phyloP scores from a whole-genome alignment of 37 sponge, comb jelly and placozoan species.

The Eunapius fragilis region DNA sequence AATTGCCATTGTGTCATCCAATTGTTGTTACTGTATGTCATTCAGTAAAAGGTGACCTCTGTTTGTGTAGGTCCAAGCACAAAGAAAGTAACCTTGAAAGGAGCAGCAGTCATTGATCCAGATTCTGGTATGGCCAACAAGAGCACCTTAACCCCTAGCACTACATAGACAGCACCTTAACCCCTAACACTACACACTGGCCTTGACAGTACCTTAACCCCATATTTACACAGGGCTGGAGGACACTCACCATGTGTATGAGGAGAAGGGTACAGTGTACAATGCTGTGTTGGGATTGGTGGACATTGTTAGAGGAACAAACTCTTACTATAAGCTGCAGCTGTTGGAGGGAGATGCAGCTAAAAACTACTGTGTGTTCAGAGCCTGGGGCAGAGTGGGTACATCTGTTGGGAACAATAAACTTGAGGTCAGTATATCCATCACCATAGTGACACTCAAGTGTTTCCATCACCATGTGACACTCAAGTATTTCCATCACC shows the following conservation, averaged over 20 bases:
- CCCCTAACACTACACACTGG: too few species aligned
- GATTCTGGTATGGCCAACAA: conserved; percentile 66
- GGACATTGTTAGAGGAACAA: conserved; percentile 87
- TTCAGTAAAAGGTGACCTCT: not conserved
- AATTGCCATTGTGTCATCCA: not conserved
- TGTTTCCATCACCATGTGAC: too few species aligned
- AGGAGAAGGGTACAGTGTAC: conserved; percentile 69
- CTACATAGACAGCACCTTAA: too few species aligned
- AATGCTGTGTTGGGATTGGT: conserved; percentile 97
- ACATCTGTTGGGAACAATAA: conserved; percentile 93
- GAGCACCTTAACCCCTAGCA: too few species aligned
- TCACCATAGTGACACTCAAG: not conserved
- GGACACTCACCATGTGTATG: conserved; percentile 78
- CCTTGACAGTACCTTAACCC: too few species aligned
- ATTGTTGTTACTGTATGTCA: not conserved
- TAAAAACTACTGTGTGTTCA: conserved; percentile 74
- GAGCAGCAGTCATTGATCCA: conserved; percentile 89
- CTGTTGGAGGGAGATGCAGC: conserved; percentile 75
- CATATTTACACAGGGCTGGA: conserved; percentile 60
- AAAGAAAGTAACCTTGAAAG: conserved; percentile 85
- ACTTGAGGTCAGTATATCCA: conserved; percentile 59
- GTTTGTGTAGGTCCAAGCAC: conserved; percentile 44
- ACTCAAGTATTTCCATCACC: too few species aligned
- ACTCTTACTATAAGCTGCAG: conserved; percentile 99
- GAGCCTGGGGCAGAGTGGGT: conserved; percentile 98